phyloP scores from a whole-genome alignment of 2,888 invertebrate genomes.

The Escarpia spicata region DNA sequence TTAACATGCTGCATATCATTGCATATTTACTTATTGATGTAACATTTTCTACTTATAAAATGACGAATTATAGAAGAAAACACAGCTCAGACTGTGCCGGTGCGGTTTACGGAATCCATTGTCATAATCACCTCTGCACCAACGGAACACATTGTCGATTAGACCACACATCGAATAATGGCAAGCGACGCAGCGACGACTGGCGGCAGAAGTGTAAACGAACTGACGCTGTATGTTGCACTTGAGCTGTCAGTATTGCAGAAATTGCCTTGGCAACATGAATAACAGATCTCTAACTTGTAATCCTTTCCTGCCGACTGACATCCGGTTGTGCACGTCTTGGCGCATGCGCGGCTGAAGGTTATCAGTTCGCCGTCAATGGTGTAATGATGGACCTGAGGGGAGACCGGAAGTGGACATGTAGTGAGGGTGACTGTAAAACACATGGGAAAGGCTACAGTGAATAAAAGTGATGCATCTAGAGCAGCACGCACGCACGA shows the following conservation, averaged over 20 bases:
- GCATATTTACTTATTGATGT: not conserved
- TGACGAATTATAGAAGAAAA: not conserved
- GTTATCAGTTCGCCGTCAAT: constrained; percentile 27
- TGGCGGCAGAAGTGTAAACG: not conserved
- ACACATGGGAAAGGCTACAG: not conserved
- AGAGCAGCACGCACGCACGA: too few relatives aligned
- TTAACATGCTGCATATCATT: not conserved
- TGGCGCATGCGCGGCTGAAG: constrained; percentile 29
- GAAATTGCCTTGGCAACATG: constrained; percentile 29
- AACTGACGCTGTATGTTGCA: not conserved
- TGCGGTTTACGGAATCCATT: not conserved
- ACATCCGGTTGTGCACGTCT: constrained; percentile 25
- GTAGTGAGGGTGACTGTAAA: not conserved
- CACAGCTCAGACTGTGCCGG: not conserved
- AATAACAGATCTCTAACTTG: constrained; percentile 25
- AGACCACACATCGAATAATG: not conserved
- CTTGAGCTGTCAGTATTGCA: constrained; percentile 23
- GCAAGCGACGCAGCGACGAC: not conserved
- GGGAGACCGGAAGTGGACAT: not conserved
- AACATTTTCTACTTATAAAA: not conserved
- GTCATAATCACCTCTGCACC: not conserved
- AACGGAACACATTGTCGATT: not conserved
- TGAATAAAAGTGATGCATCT: not conserved
- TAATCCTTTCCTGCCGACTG: constrained; percentile 29
- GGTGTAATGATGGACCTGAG: constrained; percentile 23